A percentile compares a stretch with the other conserved stretches of the same genome.
Evolutionary conservation across 2,888 invertebrate species (phyloP).

Genomic region (Chrysolina haemoptera): DNA sequence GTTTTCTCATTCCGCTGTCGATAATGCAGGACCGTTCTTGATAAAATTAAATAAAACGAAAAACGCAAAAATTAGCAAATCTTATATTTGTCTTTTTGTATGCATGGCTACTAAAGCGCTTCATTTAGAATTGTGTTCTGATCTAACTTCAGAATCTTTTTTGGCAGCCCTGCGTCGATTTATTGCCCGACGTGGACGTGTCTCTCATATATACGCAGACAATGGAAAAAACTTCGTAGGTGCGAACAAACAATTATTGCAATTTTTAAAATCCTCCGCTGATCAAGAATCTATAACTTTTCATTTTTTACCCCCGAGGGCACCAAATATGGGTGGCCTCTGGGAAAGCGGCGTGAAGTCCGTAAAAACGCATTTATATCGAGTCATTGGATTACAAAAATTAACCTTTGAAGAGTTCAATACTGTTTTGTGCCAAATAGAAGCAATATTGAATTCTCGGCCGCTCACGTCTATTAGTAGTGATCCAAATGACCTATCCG

Average conservation of each 20-base stretch:
- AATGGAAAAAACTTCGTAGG: too few species aligned
- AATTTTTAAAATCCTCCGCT: too few species aligned
- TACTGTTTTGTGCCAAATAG: neutral
- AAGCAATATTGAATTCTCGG: neutral
- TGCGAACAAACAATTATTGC: too few species aligned
- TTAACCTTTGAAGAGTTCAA: neutral
- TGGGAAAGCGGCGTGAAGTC: neutral
- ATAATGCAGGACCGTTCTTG: too few species aligned
- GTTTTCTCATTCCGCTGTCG: too few species aligned
- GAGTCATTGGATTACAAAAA: neutral
- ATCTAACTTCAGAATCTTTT: constrained; percentile 20
- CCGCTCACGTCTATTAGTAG: neutral
- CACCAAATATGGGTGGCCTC: neutral
- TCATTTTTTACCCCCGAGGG: neutral
- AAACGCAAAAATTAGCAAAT: constrained; percentile 69
- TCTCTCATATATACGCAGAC: too few species aligned
- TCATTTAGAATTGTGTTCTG: constrained; percentile 26
- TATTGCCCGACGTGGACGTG: constrained; percentile 13
- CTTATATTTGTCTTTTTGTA: constrained; percentile 12
- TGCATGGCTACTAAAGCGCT: constrained; percentile 27
- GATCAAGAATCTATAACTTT: neutral
- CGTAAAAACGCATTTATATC: neutral
- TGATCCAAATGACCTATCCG: neutral
- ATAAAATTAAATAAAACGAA: too few species aligned
- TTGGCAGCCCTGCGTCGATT: constrained; percentile 13